phyloP scores from a whole-genome alignment of 1,140 invertebrate genomes.

The Drosophila parvula region DNA sequence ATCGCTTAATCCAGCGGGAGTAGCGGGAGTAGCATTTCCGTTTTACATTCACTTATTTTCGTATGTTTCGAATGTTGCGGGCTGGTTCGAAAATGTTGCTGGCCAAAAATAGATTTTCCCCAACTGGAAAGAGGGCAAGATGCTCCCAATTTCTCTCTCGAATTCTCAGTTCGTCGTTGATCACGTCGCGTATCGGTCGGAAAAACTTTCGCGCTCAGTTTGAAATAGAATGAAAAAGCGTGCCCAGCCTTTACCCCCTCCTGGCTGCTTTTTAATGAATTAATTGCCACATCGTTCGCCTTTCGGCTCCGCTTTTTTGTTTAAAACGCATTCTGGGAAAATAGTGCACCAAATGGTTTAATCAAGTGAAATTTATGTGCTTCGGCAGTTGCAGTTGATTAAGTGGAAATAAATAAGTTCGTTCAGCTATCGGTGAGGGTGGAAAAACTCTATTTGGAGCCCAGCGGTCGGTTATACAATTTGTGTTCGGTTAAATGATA shows the following conservation, averaged over 20 bases:
- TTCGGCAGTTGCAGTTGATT: constrained; percentile 75
- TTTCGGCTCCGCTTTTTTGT: constrained; percentile 41
- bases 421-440: background rate
- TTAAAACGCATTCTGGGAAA: constrained; percentile 43
- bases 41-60: constrained; percentile 45
- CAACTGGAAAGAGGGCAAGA: constrained; percentile 42
- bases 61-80: constrained; percentile 56
- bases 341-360: constrained; percentile 77
- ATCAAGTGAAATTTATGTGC: constrained; percentile 83
- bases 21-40: constrained; percentile 37
- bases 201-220: constrained; percentile 20
- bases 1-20: constrained; percentile 45
- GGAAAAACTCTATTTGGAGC: constrained; percentile 27
- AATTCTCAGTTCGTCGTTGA: constrained; percentile 59
- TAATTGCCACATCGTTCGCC: constrained; percentile 62
- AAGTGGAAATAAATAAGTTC: constrained; percentile 74
- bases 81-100: constrained; percentile 67
- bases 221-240: constrained; percentile 66
- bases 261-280: constrained; percentile 65
- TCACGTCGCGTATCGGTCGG: constrained; percentile 52
- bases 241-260: constrained; percentile 40
- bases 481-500: constrained; percentile 64
- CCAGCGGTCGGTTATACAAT: constrained; percentile 47
- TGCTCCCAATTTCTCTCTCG: constrained; percentile 25
- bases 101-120: constrained; percentile 72